Conservation (phyloP, 2,888 invertebrate genomes). For the Acanthosepion pharaonis region DNA sequence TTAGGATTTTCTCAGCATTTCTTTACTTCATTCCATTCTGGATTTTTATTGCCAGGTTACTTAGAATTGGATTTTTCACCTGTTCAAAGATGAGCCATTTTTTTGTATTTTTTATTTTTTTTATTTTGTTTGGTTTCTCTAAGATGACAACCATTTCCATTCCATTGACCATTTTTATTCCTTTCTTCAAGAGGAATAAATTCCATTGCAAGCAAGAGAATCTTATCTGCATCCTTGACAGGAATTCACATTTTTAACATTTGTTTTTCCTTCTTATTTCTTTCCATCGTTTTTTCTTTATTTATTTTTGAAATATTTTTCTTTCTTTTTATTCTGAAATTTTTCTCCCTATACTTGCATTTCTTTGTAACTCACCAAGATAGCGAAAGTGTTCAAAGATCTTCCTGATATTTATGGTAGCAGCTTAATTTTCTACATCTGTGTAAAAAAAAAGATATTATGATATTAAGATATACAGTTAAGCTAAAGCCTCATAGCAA, state of each 20-base stretch:
- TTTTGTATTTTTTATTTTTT: not conserved
- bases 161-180: not conserved
- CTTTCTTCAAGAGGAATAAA: not conserved
- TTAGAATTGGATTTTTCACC: not conserved
- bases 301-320: not conserved
- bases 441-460: too few relatives aligned
- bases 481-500: too few relatives aligned
- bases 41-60: conserved; percentile 18
- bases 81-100: not conserved
- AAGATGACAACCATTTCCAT: not conserved
- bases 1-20: not conserved
- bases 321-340: not conserved
- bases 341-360: too few relatives aligned
- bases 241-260: not conserved
- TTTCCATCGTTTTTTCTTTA: not conserved
- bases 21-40: not conserved
- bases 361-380: too few relatives aligned
- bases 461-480: too few relatives aligned
- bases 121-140: not conserved
- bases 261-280: not conserved
- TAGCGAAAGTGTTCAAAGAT: too few relatives aligned
- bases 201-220: not conserved
- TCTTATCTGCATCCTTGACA: not conserved
- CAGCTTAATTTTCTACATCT: too few relatives aligned
- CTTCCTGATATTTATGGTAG: too few relatives aligned